Evolutionary conservation across 2,888 invertebrate species (phyloP).

Genomic region (Maniola hyperantus): DNA sequence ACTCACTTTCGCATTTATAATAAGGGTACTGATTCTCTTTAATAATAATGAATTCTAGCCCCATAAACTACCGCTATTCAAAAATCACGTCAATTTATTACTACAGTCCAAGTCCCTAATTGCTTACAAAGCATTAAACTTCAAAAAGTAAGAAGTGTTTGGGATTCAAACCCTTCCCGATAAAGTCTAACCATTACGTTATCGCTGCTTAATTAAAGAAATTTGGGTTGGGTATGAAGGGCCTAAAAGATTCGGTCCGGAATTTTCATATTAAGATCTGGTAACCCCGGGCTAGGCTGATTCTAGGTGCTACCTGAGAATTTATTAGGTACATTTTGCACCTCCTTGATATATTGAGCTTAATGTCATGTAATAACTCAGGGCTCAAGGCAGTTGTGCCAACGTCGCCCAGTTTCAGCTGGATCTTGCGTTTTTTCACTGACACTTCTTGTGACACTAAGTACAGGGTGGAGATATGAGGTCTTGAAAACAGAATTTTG

Average conservation of each 20-base stretch:
- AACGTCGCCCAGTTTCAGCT: constrained; percentile 10
- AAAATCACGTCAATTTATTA: too few relatives aligned
- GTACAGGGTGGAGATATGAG: not conserved
- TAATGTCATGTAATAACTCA: constrained; percentile 14
- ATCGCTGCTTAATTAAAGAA: too few relatives aligned
- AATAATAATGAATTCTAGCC: too few relatives aligned
- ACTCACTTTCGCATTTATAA: too few relatives aligned
- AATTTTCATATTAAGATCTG: not conserved
- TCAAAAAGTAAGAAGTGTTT: too few relatives aligned
- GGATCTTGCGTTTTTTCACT: constrained; percentile 2
- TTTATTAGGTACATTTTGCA: constrained; percentile 26
- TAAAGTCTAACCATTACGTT: too few relatives aligned
- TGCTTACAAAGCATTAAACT: too few relatives aligned
- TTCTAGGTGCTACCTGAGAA: constrained; percentile 18
- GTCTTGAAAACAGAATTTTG: not conserved
- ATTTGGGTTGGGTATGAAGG: too few relatives aligned
- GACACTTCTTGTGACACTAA: constrained; percentile 16
- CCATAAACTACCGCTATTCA: too few relatives aligned
- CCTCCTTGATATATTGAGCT: constrained; percentile 17
- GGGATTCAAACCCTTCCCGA: too few relatives aligned
- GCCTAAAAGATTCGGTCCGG: not conserved
- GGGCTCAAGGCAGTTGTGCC: constrained; percentile 13
- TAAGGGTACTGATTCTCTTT: too few relatives aligned
- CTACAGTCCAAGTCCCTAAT: too few relatives aligned
- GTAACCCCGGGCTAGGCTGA: constrained; percentile 11